Conservation (phyloP, 1,140 invertebrate species). For the Saccostrea cuccullata region DNA sequence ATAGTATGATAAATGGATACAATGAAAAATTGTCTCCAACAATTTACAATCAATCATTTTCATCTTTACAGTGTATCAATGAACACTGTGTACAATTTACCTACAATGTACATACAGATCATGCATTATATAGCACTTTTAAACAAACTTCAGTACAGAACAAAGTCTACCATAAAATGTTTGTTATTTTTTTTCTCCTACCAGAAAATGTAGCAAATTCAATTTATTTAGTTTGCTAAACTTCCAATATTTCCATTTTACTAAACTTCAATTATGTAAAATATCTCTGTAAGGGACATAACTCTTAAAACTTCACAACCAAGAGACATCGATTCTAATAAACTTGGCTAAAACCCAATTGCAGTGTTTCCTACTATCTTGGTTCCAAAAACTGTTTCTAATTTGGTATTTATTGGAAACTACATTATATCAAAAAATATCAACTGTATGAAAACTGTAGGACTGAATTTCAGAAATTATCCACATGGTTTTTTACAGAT, state of each 20-base stretch:
- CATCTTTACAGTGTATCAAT: no score
- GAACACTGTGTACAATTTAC: background rate
- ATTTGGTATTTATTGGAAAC: background rate
- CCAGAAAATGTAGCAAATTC: no score
- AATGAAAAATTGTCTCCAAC: background rate
- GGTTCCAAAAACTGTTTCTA: background rate
- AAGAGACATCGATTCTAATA: background rate
- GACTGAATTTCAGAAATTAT: background rate
- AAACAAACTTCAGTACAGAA: background rate
- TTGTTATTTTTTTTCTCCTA: background rate
- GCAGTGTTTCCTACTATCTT: background rate
- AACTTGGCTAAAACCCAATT: background rate
- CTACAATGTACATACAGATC: conserved; percentile 6
- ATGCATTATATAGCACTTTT: background rate
- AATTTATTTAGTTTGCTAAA: no score
- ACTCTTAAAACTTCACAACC: background rate
- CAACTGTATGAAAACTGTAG: background rate
- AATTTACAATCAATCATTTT: no score
- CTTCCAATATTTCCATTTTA: background rate
- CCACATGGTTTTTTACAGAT: background rate
- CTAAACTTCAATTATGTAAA: background rate
- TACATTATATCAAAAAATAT: background rate
- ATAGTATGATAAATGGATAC: background rate
- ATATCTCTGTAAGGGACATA: background rate
- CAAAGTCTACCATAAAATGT: background rate